Base-by-base conservation (phyloP, 2,888 invertebrate genomes). In the Andrena flavipes region DNA sequence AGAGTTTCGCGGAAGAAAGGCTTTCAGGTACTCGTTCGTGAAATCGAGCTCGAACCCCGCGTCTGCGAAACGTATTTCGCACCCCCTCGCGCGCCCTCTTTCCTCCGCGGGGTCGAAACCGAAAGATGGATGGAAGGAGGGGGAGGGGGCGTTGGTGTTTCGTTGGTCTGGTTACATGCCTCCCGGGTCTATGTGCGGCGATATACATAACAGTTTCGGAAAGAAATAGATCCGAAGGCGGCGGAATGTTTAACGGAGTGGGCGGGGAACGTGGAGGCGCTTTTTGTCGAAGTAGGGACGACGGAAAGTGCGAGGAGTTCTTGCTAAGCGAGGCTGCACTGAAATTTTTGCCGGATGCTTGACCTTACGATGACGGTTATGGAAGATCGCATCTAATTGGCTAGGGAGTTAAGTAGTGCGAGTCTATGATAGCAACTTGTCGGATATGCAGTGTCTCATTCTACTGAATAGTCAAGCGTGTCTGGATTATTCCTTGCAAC, bases 11-110 rank as follows among this genome's bases (percentile, higher is more conserved):
- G 49, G 70, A 70, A 30, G 75, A 80, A 82, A 84, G 84, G 86
- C 88, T 88, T 86, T 87, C 84, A 89, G 84, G 82, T 88, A 80
- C 86, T 87, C 88, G 87, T 79, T 88, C 87, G 87, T 86, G 84
- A 90, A 88, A 89, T 88, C 87, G 81, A 73, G 80, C 72, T 78
- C 69, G 82, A 79, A 75, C 65, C 76, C 72, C 68, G 64, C 79
- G 72, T 64, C 80, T 73, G 76, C 69, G 68, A 60, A 80, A 76
- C 81, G 82, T 85, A 82, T 87, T 80, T 88, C 69, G 82, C 88
- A 29, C 74, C 88, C 79, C 84, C 73, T 80, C 71, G 62, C 59
- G 51, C 54, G 35, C 68, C 23, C 59, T 62, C 75, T 62, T 20
- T 13, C 48, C 54, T 10, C n/a, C 51, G 16, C n/a, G 13, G 13